Evolutionary conservation across 2,797 vertebrate species (phyloP), one percentile per base, ranked within the genome.

Genomic region (Tokudaia tokunoshimensis): DNA sequence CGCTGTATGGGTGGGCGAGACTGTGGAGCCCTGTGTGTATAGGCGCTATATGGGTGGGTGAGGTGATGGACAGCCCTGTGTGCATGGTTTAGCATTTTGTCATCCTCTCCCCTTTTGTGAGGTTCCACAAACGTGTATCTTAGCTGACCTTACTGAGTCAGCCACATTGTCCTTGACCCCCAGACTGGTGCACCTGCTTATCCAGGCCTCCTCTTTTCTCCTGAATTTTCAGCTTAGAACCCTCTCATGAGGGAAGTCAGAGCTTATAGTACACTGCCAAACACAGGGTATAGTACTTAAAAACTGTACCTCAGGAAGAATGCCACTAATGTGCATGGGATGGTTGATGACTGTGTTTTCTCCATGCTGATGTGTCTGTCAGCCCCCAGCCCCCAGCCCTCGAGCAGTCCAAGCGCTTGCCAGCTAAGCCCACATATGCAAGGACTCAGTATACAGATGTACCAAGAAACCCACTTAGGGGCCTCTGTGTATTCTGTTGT

Each of bases 381-480:
- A 0, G 59, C 37, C 81, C 4, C 11, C 0, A 0, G 22, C 4
- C 4, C 11, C 9, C 8, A 11, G 8, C 15, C 0, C 37, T 57
- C 31, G 0, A 6, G 13, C 3, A 1, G 0, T 15, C 7, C 1
- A 1, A 55, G 29, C 34, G n/a, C 31, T 5, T 0, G 13, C 15
- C 24, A 22, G 52, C 1, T 4, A 37, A 14, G 67, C 0, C 0
- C 31, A 29, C 15, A 13, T 14, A 59, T 1, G 3, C 29, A 11
- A 14, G 19, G 67, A 61, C 6, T 11, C 83, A 1, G 9, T 1
- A 0, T 0, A 0, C 6, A 12, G 1, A 37, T 1, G 31, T 4
- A 4, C 59, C 0, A 0, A 6, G 44, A 26, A n/a, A 52, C 14
- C n/a, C 5, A 6, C 72, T 20, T 4, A 2, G 41, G 22, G 52